Base-by-base conservation (phyloP, 1,140 invertebrate species). In the Lordiphosa mommai region DNA sequence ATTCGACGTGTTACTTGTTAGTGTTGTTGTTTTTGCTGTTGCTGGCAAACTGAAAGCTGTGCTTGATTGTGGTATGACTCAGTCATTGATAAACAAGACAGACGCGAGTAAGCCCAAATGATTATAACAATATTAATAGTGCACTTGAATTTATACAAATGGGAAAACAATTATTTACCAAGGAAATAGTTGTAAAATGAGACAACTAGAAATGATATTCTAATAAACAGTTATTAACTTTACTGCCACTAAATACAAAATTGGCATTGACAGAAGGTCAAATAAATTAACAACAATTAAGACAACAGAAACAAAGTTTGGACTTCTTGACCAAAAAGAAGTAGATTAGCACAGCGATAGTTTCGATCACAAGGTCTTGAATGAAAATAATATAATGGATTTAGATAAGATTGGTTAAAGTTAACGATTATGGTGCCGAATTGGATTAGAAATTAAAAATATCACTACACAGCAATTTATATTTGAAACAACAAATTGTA, bases 1-100 rank as follows among this genome's bases (percentile, higher is more conserved):
- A 80, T 76, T 80, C 55, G 66, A 58, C 72, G 69, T 53, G n/a
- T n/a, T n/a, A n/a, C n/a, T n/a, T n/a, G n/a, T n/a, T n/a, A 56
- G 48, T 49, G 66, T 52, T 72, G 61, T 56, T 63, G 61, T 52
- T 59, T 55, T 3, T 27, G 20, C 10, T 50, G 34, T 7, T 27
- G 23, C 2, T 27, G 23, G 23, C 7, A 1, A 27, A n/a, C 49
- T 50, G 40, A 34, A 38, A 51, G 30, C 50, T 29, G 33, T 48
- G 40, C 46, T 44, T 50, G 23, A n/a, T 12, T 12, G 30, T 4
- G 14, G 32, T 29, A 36, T 67, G 63, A 68, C 38, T 68, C 63
- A 68, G 55, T 29, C 37, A 37, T 29, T 43, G 37, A 16, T 20
- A 36, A 55, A 9, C 37, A 5, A 30, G 41, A 17, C 43, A 48